phyloP scores from a whole-genome alignment of 1,140 invertebrate species.

The Heliconius eleuchia region DNA sequence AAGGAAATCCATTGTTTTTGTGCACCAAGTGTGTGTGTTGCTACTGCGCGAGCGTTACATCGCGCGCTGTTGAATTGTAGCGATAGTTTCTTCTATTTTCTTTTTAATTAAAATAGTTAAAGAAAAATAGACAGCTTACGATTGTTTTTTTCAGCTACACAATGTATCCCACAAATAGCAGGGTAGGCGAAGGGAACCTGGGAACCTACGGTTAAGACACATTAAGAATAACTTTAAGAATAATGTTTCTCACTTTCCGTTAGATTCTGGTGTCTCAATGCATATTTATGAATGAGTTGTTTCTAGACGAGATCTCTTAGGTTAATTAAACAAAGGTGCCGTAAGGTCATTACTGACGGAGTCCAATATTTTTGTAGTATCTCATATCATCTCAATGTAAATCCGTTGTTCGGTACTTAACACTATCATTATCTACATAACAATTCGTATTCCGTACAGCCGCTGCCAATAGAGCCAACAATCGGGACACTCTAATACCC shows the following conservation, averaged over 20 bases:
- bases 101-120: neutral
- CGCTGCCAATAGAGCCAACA: slow-evolving; percentile 23
- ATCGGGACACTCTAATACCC: slow-evolving; percentile 28
- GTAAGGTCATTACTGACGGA: too few species aligned
- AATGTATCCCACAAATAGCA: too few species aligned
- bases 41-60: slow-evolving; percentile 3
- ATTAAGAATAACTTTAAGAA: too few species aligned
- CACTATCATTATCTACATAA: neutral
- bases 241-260: too few species aligned
- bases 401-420: neutral
- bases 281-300: too few species aligned
- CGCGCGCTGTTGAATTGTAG: neutral
- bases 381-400: neutral
- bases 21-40: slow-evolving; percentile 6
- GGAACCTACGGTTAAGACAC: too few species aligned
- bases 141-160: too few species aligned
- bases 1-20: slow-evolving; percentile 60
- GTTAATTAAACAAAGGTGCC: too few species aligned
- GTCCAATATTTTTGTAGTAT: too few species aligned
- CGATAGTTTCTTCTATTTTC: neutral
- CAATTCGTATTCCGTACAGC: neutral
- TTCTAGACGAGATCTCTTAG: too few species aligned
- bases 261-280: too few species aligned
- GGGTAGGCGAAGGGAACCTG: too few species aligned
- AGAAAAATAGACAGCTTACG: neutral